Conservation (phyloP, 2,797 vertebrate species). For the Oryzias dopingdopingensis region DNA sequence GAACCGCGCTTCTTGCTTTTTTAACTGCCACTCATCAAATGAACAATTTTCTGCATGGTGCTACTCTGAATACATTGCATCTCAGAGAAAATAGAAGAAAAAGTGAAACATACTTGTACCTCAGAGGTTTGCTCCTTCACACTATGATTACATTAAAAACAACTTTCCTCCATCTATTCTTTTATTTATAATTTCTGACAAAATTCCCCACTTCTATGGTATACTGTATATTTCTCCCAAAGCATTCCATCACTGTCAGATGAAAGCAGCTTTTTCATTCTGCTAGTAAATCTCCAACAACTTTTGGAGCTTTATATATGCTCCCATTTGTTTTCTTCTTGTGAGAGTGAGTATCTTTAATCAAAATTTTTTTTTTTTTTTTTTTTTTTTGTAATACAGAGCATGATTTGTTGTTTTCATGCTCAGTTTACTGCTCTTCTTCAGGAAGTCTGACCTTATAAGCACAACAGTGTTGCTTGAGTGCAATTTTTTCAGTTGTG, state of each 20-base stretch:
- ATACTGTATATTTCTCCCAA: neutral
- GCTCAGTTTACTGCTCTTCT: too few species aligned
- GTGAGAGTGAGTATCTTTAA: neutral
- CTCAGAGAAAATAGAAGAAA: conserved; percentile 5
- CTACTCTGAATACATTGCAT: conserved; percentile 22
- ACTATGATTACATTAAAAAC: neutral
- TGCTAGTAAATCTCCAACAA: conserved; percentile 25
- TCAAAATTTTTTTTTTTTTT: too few species aligned
- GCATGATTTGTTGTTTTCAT: too few species aligned
- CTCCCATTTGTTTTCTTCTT: neutral
- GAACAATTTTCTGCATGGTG: conserved; percentile 9
- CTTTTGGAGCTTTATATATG: conserved; percentile 19
- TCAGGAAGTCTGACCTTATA: too few species aligned
- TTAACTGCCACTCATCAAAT: conserved; percentile 13
- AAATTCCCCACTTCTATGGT: neutral
- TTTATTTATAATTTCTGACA: neutral
- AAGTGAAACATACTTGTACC: conserved; percentile 7
- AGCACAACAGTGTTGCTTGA: too few species aligned
- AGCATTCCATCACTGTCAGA: conserved; percentile 28
- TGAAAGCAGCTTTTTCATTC: conserved; percentile 13
- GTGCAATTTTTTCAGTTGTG: too few species aligned
- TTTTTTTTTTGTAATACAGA: too few species aligned
- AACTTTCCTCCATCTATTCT: neutral
- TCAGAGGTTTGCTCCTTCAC: conserved; percentile 8
- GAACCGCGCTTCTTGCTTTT: conserved; percentile 12